A percentile compares a stretch with the other conserved stretches of the same genome.
phyloP scores from a whole-genome alignment of 2,888 invertebrate species.

The Mongoloraphidia duomilia region DNA sequence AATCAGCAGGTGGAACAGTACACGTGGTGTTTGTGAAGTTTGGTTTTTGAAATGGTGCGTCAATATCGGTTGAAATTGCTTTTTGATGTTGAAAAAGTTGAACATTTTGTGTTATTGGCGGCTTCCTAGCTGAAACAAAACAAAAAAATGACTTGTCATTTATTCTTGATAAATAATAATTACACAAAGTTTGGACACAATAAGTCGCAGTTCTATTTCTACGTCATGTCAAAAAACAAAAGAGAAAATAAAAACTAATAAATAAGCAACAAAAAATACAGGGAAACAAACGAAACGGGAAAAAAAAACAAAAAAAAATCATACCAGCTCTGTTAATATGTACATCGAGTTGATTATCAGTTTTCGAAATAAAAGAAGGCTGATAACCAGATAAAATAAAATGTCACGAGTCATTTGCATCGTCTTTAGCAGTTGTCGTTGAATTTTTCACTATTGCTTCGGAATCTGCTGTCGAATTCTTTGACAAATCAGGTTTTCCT shows the following conservation, averaged over 20 bases:
- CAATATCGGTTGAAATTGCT: background rate
- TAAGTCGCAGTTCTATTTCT: too few relatives aligned
- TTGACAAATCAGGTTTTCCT: too few relatives aligned
- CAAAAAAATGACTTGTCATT: conserved; percentile 11
- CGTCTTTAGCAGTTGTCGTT: too few relatives aligned
- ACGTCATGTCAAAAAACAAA: too few relatives aligned
- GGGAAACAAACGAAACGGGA: too few relatives aligned
- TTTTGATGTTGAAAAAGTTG: background rate
- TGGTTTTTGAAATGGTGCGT: background rate
- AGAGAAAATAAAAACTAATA: too few relatives aligned
- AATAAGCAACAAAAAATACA: too few relatives aligned
- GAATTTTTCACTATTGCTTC: too few relatives aligned
- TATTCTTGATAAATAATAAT: background rate
- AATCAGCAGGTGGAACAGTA: too few relatives aligned
- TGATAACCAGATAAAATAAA: background rate
- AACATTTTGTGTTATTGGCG: conserved; percentile 29
- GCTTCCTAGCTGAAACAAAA: conserved; percentile 47
- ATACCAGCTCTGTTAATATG: background rate
- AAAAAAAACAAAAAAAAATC: too few relatives aligned
- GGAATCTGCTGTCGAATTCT: too few relatives aligned
- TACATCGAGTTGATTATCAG: background rate
- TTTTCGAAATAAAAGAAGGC: background rate
- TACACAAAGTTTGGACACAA: too few relatives aligned
- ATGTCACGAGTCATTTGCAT: background rate
- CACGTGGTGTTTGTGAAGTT: background rate